Percentiles rank a stretch among this genome's conserved stretches.
Evolutionary conservation across 35 echinoderm and acorn worm species (phyloP).

Genomic region (Patiria miniata): DNA sequence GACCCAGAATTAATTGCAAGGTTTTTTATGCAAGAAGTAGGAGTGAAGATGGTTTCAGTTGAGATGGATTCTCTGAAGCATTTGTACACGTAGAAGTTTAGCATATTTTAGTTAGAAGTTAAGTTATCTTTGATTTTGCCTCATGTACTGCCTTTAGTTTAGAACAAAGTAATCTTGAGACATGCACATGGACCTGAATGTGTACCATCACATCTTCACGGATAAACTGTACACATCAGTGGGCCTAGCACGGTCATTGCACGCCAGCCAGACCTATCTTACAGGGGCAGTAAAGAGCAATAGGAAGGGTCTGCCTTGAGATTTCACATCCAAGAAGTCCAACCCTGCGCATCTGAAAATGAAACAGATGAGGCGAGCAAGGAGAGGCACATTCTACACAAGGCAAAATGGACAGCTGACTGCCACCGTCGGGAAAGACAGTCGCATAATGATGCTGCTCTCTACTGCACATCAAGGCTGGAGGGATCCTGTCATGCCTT

Average conservation of each 20-base stretch:
- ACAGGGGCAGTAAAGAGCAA: slow-evolving; percentile 36
- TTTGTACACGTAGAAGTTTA: no score
- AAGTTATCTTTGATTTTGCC: no score
- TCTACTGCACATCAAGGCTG: slow-evolving; percentile 38
- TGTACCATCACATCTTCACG: slow-evolving; percentile 35
- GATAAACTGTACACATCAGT: slow-evolving; percentile 30
- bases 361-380: not conserved
- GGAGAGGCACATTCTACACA: slow-evolving; percentile 36
- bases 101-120: no score
- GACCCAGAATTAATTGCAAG: no score
- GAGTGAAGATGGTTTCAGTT: no score
- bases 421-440: slow-evolving; percentile 41
- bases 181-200: no score
- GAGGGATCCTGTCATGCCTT: no score
- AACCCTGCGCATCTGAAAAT: not conserved
- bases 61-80: no score
- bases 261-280: slow-evolving; percentile 10
- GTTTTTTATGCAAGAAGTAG: no score
- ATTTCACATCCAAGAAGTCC: slow-evolving; percentile 22
- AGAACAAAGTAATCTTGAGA: no score
- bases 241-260: slow-evolving; percentile 13
- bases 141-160: no score
- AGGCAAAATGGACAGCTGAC: slow-evolving; percentile 39
- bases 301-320: not conserved
- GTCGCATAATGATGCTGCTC: slow-evolving; percentile 3